Evolutionary conservation across 2,888 invertebrate species (phyloP), one percentile per base, ranked within the genome.

Genomic region (Sturmia bella): DNA sequence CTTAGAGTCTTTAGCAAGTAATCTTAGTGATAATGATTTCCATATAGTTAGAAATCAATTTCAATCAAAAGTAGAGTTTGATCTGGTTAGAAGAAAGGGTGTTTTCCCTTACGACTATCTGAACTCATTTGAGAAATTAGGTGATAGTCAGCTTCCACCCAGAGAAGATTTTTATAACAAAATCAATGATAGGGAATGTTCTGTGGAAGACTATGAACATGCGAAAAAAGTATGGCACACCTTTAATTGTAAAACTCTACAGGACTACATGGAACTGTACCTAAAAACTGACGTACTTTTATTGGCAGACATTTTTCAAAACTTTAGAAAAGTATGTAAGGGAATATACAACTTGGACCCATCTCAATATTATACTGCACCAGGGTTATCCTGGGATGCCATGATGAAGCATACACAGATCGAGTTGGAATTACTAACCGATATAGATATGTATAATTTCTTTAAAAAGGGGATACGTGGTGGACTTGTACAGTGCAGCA

Each of bases 391-490:
- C 1, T 57, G 39, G 57, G 57, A 39, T 32, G 57, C 17, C 3
- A 39, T 57, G 57, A 5, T 57, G 2, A 54, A 54, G n/a, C 6
- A n/a, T 6, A 56, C 17, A 17, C 37, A 56, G 5, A 37, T 56
- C 3, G 15, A 19, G 3, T 19, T 56, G 13, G 37, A 56, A 19
- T 13, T 56, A 0, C 17, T 56, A 17, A 17, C 56, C 1, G 56
- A 19, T 32, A 37, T 56, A 37, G 56, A 56, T 6, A 56, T 56
- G 32, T 41, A 41, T 13, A 41, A 41, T 41, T 41, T 41, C 3
- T 5, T 41, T 11, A 41, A 41, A 41, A 6, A 9, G 2, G 41
- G 41, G 3, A 52, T 52, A 13, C 2, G 52, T 24, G 52, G 52
- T 7, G 27, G 52, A 13, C 1, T 54, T n/a, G 52, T 54, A 0